Evolutionary conservation across 2,888 invertebrate species (phyloP).

Genomic region (Azorinus chamasolen): DNA sequence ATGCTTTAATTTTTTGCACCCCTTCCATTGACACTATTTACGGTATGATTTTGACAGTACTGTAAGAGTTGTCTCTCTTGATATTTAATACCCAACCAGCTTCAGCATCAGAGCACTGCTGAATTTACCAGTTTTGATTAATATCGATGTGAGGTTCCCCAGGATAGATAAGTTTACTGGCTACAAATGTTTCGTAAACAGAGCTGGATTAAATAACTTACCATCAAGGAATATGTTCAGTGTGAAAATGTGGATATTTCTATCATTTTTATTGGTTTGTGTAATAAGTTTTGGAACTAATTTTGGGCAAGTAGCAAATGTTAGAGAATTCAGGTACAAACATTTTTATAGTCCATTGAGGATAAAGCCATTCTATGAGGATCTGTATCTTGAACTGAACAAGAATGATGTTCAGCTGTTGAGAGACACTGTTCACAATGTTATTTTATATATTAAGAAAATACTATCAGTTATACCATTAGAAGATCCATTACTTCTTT

Average conservation of each 20-base stretch:
- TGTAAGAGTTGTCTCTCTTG: slow-evolving; percentile 28
- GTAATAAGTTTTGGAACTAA: slow-evolving; percentile 29
- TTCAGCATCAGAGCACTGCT: too few relatives aligned
- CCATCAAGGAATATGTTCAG: too few relatives aligned
- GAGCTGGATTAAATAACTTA: too few relatives aligned
- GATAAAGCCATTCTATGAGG: slow-evolving; percentile 53
- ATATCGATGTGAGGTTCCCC: slow-evolving; percentile 18
- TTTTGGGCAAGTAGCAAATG: slow-evolving; percentile 31
- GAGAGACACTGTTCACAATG: slow-evolving; percentile 61
- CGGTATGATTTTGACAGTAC: too few relatives aligned
- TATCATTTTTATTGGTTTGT: too few relatives aligned
- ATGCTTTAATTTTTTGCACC: too few relatives aligned
- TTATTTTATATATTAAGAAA: slow-evolving; percentile 54
- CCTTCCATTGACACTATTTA: too few relatives aligned
- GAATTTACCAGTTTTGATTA: slow-evolving; percentile 18
- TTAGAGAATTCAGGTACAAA: background rate
- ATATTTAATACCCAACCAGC: slow-evolving; percentile 35
- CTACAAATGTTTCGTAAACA: background rate
- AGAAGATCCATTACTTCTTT: slow-evolving; percentile 64
- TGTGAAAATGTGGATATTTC: slow-evolving; percentile 2
- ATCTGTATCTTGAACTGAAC: slow-evolving; percentile 55
- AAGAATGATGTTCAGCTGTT: slow-evolving; percentile 48
- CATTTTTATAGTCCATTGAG: slow-evolving; percentile 47
- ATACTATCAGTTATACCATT: slow-evolving; percentile 65
- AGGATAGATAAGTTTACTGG: slow-evolving; percentile 26